Evolutionary conservation across 2,888 invertebrate species (phyloP).

Genomic region (Callinectes sapidus): DNA sequence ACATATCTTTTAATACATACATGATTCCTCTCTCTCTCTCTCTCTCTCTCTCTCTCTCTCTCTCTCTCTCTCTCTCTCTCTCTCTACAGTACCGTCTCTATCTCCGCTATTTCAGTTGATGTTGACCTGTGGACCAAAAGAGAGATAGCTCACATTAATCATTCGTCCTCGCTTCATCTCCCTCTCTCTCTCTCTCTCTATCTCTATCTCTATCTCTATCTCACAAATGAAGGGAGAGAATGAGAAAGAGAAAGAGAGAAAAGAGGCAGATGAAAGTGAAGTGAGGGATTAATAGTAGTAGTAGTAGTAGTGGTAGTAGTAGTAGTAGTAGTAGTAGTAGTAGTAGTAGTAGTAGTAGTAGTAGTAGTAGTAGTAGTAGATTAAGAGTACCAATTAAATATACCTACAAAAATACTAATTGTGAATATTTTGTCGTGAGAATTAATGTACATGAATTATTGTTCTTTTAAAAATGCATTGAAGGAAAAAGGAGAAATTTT

Average conservation of each 20-base stretch:
- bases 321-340: constrained; percentile 25
- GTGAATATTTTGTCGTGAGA: no score
- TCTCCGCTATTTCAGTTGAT: constrained; percentile 63
- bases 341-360: constrained; percentile 11
- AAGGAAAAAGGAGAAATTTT: no score
- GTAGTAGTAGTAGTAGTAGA: constrained; percentile 14
- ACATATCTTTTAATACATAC: neutral
- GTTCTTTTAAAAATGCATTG: no score
- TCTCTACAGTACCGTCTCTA: constrained; percentile 62
- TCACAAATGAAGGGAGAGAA: neutral
- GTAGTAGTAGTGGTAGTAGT: constrained; percentile 13
- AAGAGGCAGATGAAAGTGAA: neutral
- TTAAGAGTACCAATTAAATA: no score
- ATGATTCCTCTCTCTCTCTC: constrained; percentile 3
- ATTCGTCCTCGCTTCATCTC: neutral
- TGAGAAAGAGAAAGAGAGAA: neutral
- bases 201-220: neutral
- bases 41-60: constrained; percentile 15
- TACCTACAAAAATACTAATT: no score
- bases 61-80: constrained; percentile 31
- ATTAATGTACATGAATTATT: no score
- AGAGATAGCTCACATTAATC: constrained; percentile 28
- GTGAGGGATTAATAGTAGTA: neutral
- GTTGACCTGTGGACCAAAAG: constrained; percentile 50
- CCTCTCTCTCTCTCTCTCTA: neutral